Conservation (phyloP, 2,113 vertebrate genomes). For the Peucedramus taeniatus region DNA sequence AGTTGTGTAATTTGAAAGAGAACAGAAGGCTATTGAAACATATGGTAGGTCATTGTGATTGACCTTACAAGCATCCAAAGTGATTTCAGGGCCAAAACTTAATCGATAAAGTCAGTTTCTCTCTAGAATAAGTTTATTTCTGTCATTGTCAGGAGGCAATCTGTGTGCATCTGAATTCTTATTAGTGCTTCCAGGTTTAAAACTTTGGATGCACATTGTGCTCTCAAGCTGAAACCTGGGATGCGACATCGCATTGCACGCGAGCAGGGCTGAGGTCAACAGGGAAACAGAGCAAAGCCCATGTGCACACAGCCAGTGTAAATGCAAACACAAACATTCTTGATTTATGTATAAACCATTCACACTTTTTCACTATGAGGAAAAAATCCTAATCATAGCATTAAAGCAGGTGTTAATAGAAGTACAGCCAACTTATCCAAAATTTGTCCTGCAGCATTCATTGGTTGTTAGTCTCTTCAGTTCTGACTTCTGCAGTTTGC, state of each 20-base stretch:
- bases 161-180: constrained; percentile 45
- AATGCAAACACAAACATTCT: neutral
- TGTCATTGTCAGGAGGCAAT: constrained; percentile 28
- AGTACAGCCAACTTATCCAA: neutral
- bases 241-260: constrained; percentile 39
- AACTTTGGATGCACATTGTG: constrained; percentile 65
- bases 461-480: neutral
- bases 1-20: constrained; percentile 17
- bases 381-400: neutral
- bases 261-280: constrained; percentile 3
- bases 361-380: neutral
- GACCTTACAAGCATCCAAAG: constrained; percentile 18
- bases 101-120: constrained; percentile 16
- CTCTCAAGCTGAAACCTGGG: constrained; percentile 50
- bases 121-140: constrained; percentile 42
- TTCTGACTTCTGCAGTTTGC: neutral
- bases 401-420: neutral
- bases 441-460: neutral
- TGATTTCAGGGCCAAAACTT: constrained; percentile 33
- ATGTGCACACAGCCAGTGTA: neutral
- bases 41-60: constrained; percentile 30
- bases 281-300: neutral
- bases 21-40: neutral
- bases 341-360: neutral
- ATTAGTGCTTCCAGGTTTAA: constrained; percentile 45